Evolutionary conservation across 2,888 invertebrate species (phyloP), one percentile per base, ranked within the genome.

Genomic region (Mythimna vitellina): DNA sequence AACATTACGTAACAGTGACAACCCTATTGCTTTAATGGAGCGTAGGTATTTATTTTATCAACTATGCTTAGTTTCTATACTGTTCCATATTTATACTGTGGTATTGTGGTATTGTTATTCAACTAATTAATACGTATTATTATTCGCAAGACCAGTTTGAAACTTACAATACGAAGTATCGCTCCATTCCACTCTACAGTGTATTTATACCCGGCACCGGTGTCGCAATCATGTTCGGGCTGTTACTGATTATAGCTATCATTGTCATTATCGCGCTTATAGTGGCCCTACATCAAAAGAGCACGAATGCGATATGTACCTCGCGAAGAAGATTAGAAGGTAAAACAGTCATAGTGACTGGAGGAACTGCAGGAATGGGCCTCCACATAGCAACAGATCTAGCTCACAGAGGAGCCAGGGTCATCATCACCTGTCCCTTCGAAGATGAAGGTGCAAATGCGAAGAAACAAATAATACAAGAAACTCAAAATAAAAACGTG

Each of bases 401-500:
- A 6, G 93, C 93, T 0, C 73, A 75, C 22, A 84, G 94, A 73
- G 92, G 93, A 6, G 94, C 94, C 0, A 88, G 82, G 69, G 92
- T 94, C 7, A 90, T 94, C 32, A 86, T 95, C 42, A 93, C 93
- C 0, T 92, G 93, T 51, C 94, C 93, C 0, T 91, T 90, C 51
- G 75, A 88, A 61, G 83, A 89, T 9, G 93, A 94, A 84, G 94
- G 94, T 0, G 22, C 17, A 0, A 65, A 67, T 3, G 94, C 92
- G 0, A 72, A 73, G 96, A 97, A 97, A 78, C 96, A 97, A 89
- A 97, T 98, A 25, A 88, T 96, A 5, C 93, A 96, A 78, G 95
- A 95, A 73, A 97, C 97, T 0, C 97, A 96, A 42, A 98, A 98
- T 87, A 91, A 94, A 12, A 97, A 97, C 76, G 93, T 98, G 1